Base-by-base conservation (phyloP, 2,888 invertebrate species). In the Campoletis raptor region DNA sequence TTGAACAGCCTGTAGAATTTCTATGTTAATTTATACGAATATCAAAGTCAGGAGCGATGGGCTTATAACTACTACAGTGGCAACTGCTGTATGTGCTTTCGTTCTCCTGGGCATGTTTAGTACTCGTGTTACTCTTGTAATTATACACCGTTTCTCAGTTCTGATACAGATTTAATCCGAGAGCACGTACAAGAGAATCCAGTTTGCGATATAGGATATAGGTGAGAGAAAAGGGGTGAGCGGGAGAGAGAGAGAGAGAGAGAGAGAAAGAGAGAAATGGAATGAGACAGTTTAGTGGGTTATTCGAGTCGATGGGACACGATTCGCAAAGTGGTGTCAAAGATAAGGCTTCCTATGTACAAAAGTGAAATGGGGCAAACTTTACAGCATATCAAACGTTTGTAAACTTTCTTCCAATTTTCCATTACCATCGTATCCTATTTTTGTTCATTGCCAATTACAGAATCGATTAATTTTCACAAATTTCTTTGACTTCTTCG, bases 61-160 rank as follows among this genome's bases (percentile, higher is more conserved):
- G 72, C 76, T 30, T 30, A n/a, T n/a, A n/a, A 21, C 45, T 52
- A n/a, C 8, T 36, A 54, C 42, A 36, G 52, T 54, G 54, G 40
- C 18, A 21, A 42, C 4, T 0, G 66, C 37, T 54, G 30, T 3
- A 30, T 30, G 9, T 30, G 77, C 48, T 48, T 64, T 85, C 74
- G 64, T 30, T 66, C 42, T 72, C 40, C 76, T 80, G 57, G 54
- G 54, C 70, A 42, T 78, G 82, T 30, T 8, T 9, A 61, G 81
- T 72, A 76, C 77, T 83, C 81, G 36, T 48, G 67, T 86, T 86
- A 80, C 86, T 80, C 81, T n/a, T 61, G 83, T 81, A 86, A 83
- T 83, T 76, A 77, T 81, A 86, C 67, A 78, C 86, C 81, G 66
- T 72, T 48, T 24, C 40, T 54, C 48, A 37, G 52, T 42, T 45